Base-by-base conservation (phyloP, 2,797 vertebrate genomes). In the Loriculus beryllinus region DNA sequence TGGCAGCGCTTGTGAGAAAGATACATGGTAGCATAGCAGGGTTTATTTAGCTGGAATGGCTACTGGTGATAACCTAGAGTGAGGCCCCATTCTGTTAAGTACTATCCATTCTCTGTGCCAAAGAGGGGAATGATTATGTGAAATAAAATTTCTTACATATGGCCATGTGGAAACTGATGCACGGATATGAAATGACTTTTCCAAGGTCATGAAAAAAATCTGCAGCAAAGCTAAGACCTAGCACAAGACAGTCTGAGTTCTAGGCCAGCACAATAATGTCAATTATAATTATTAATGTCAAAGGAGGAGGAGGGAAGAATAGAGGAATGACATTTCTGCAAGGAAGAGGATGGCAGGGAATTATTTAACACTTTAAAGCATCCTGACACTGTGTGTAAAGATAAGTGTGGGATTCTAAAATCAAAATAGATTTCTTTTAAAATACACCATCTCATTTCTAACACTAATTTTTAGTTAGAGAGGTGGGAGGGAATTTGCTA, bases 201-300 rank as follows among this genome's bases (percentile, higher is more conserved):
- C 59, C 91, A 97, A 96, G 89, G 92, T 93, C 82, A 69, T 69
- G 70, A 10, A 65, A 85, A 90, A 88, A 77, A 47, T 52, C 71
- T 45, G 62, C 77, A n/a, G 71, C 54, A 88, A 91, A 88, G 79
- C 76, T 95, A 93, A 94, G 77, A 90, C 63, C 42, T 76, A 94
- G 69, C 71, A 65, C 33, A 94, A 94, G 84, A 88, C 88, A 92
- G 76, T 37, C 40, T 56, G 79, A 90, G 54, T 83, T 86, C 62
- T 89, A 88, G 94, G 84, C 84, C 92, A 96, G 86, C 51, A 91
- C 47, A 92, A 51, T 75, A 91, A 76, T 76, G 91, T 92, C 88
- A 94, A 56, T 95, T 93, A 93, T 92, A 87, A 86, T 90, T 79
- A 95, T 86, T 93, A 88, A 93, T 94, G 70, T 96, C 82, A 95